Base-by-base conservation (phyloP, 2,888 invertebrate genomes). In the Tachina fera region DNA sequence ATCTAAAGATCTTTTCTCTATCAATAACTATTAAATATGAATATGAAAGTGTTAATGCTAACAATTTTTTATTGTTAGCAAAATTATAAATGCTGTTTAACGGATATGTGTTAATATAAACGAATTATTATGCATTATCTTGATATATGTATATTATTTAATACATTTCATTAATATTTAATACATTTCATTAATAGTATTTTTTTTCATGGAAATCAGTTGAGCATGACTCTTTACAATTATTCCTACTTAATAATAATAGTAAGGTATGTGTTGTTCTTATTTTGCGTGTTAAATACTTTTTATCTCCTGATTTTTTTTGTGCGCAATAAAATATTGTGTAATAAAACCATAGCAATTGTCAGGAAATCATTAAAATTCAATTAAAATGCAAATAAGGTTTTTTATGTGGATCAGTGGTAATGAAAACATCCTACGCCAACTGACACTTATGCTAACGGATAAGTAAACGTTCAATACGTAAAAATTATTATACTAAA, bases 371-470 rank as follows among this genome's bases (percentile, higher is more conserved):
- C 63, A 82, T 76, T 76, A 43, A 82, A 58, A 71, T 76, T 68
- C 71, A 76, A 82, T 76, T 82, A 56, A 82, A 76, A 76, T 82
- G 82, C 70, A 76, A 82, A 82, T 82, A 45, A 31, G 16, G 5
- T 80, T 56, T 39, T 31, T 58, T 45, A 53, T 58, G 8, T 22
- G n/a, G 49, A 13, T 19, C n/a, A 51, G 49, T 49, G 45, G 11
- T 22, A 14, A 6, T 39, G 31, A 31, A 31, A 31, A 31, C 31
- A 6, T 6, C 5, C 5, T 31, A 31, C 31, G 31, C 31, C 31
- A 31, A 31, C 31, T 31, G 31, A 31, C 31, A 31, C 31, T 31
- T 31, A 31, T 31, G 31, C 31, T 31, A 31, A 31, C 6, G 31
- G 31, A 31, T 31, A 31, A 5, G 31, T 31, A 6, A 31, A 31